Percentiles rank a stretch among this genome's conserved stretches.
Evolutionary conservation across 2,888 invertebrate genomes (phyloP).

Genomic region (Synergus umbraculus): DNA sequence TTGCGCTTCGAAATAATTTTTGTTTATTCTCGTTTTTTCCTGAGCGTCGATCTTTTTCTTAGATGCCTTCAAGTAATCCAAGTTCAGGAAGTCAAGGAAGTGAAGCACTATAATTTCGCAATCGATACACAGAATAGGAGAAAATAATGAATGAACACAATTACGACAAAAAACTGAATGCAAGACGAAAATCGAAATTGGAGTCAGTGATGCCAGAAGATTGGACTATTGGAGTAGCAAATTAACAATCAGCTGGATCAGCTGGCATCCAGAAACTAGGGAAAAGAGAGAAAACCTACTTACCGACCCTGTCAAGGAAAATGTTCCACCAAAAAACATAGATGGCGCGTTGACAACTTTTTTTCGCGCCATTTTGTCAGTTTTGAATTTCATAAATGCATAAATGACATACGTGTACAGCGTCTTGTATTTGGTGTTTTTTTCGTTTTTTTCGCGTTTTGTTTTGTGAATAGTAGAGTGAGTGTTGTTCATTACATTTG

Average conservation of each 20-base stretch:
- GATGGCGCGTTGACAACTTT: no score
- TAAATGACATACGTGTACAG: no score
- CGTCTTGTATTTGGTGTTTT: no score
- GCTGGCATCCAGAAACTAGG: not conserved
- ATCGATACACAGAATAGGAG: not conserved
- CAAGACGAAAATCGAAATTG: not conserved
- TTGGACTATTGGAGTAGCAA: not conserved
- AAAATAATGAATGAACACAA: conserved; percentile 8
- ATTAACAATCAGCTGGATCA: not conserved
- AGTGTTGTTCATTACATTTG: not conserved
- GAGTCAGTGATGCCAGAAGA: not conserved
- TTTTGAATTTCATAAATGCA: not conserved
- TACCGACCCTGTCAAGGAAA: not conserved
- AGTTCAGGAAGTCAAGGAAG: not conserved
- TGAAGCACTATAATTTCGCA: not conserved
- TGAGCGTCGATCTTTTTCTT: not conserved
- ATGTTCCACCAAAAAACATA: not conserved
- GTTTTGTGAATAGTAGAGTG: not conserved
- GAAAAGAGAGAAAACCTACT: not conserved
- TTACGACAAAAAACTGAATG: not conserved
- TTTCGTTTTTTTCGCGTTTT: not conserved
- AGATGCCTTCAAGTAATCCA: not conserved
- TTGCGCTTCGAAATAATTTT: not conserved
- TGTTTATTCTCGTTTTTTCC: not conserved
- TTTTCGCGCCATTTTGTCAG: not conserved